Conservation (phyloP, 2,113 vertebrate species). For the Neodontobutis hainanensis region DNA sequence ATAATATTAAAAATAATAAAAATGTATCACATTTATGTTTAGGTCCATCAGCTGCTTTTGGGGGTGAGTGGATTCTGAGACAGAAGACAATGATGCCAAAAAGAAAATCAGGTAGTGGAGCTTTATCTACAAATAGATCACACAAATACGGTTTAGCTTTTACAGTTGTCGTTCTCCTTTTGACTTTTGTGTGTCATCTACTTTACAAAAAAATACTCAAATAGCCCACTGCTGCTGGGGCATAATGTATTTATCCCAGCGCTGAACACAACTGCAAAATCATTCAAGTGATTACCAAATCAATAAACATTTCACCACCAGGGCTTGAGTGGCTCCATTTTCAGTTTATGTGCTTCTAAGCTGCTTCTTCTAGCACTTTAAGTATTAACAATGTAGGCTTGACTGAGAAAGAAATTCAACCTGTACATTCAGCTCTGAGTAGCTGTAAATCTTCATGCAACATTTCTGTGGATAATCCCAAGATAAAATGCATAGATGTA, state of each 20-base stretch:
- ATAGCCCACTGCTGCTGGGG: neutral
- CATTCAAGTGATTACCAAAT: slow-evolving; percentile 23
- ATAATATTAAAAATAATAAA: too few species aligned
- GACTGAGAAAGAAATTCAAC: slow-evolving; percentile 45
- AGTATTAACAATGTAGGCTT: slow-evolving; percentile 19
- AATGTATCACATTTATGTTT: too few species aligned
- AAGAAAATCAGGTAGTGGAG: too few species aligned
- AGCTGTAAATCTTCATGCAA: slow-evolving; percentile 29
- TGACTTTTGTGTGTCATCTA: slow-evolving; percentile 1
- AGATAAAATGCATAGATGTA: slow-evolving; percentile 27
- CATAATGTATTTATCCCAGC: slow-evolving; percentile 6
- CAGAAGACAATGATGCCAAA: too few species aligned
- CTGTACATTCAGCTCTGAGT: slow-evolving; percentile 3
- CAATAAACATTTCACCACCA: slow-evolving; percentile 37
- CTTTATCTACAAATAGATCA: too few species aligned
- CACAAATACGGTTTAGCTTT: too few species aligned
- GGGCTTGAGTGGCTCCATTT: slow-evolving; percentile 27
- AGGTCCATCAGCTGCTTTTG: too few species aligned
- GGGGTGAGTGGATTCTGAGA: too few species aligned
- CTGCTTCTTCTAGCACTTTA: slow-evolving; percentile 13
- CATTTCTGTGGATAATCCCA: slow-evolving; percentile 30
- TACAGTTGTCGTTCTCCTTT: neutral
- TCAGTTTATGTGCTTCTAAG: slow-evolving; percentile 17
- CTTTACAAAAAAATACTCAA: neutral
- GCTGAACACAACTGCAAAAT: neutral